phyloP scores from a whole-genome alignment of 1,140 invertebrate species.

The Cherax destructor region DNA sequence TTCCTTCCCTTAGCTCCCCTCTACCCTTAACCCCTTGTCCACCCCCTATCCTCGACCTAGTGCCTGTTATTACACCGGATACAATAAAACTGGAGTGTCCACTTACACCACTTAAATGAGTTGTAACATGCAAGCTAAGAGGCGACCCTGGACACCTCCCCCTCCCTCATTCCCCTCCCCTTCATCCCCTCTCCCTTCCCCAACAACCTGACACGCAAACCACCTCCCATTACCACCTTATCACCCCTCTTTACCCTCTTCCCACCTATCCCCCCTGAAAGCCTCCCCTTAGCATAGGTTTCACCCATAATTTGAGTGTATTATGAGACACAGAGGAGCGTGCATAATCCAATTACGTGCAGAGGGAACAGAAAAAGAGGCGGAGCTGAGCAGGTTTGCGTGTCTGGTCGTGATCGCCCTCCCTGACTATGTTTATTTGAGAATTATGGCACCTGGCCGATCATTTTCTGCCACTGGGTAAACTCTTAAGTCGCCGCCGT shows the following conservation, averaged over 20 bases:
- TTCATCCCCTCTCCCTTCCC: not conserved
- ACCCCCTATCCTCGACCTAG: not conserved
- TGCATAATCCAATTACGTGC: not conserved
- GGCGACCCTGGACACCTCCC: not conserved
- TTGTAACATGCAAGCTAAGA: not conserved
- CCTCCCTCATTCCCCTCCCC: not conserved
- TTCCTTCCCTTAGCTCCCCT: not conserved
- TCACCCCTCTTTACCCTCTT: not conserved
- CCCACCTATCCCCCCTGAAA: not conserved
- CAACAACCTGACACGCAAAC: not conserved
- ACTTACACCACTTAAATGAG: constrained; percentile 7
- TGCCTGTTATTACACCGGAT: not conserved
- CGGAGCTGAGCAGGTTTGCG: too few species aligned
- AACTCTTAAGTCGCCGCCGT: not conserved
- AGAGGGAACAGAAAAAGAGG: not conserved
- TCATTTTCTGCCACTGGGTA: not conserved
- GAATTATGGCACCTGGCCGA: not conserved
- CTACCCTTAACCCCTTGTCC: not conserved
- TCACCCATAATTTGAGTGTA: not conserved
- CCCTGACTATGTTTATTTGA: not conserved
- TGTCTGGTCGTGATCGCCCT: not conserved
- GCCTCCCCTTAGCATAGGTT: not conserved
- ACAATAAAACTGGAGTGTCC: not conserved
- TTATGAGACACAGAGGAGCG: not conserved
- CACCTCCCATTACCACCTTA: not conserved